Percentiles rank a stretch among this genome's conserved stretches.
These are phyloP conservation scores for Gnatocerus cornutus DNA, from an alignment of 2,888 invertebrate species.

Conservation along the genomic window DNA sequence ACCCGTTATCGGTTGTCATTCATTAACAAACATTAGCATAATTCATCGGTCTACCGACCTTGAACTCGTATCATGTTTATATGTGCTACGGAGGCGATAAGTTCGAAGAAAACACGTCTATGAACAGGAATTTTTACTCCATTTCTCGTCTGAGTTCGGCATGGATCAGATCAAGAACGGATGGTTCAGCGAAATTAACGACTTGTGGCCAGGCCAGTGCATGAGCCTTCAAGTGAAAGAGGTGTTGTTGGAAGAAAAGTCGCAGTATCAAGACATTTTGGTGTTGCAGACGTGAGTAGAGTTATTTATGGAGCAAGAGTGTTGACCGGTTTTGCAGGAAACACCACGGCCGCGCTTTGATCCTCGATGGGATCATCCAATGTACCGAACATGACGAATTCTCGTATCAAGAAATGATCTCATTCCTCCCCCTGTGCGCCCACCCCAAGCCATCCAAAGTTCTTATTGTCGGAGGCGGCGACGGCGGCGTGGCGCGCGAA, in stretches of 20 bases:
- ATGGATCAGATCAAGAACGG: conserved; percentile 77
- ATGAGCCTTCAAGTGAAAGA: conserved; percentile 89
- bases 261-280: conserved; percentile 88
- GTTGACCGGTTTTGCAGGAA: conserved; percentile 71
- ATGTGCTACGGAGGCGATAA: conserved; percentile 23
- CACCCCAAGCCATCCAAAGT: conserved; percentile 94
- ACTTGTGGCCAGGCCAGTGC: conserved; percentile 92
- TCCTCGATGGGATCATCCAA: conserved; percentile 97
- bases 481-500: conserved; percentile 97
- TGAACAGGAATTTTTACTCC: conserved; percentile 2
- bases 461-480: conserved; percentile 97
- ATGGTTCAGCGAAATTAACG: conserved; percentile 95
- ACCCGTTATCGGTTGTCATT: conserved; percentile 6
- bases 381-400: conserved; percentile 97
- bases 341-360: conserved; percentile 88
- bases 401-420: conserved; percentile 98
- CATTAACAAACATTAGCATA: conserved; percentile 35
- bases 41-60: conserved; percentile 24
- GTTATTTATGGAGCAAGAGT: conserved; percentile 3
- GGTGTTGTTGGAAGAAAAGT: conserved; percentile 85
- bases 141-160: conserved; percentile 17
- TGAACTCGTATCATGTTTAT: conserved; percentile 41
- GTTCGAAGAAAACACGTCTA: conserved; percentile 17
- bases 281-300: conserved; percentile 71
- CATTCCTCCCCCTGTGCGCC: conserved; percentile 92